These are phyloP conservation scores for Suricata suricatta DNA, from an alignment of 2,113 vertebrate species.

Conservation along the genomic window DNA sequence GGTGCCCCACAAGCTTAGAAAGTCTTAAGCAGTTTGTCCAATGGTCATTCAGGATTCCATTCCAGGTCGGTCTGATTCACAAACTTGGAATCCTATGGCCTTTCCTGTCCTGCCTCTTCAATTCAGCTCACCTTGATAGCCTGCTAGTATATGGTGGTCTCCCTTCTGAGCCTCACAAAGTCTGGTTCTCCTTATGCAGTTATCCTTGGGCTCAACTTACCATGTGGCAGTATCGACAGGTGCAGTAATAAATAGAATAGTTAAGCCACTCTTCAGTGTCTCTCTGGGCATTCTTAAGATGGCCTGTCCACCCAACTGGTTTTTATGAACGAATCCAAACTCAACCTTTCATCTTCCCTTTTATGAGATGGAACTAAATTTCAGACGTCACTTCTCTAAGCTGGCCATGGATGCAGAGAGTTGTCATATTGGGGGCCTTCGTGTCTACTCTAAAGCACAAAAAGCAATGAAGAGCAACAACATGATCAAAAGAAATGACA, in stretches of 20 bases:
- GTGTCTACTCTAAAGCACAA: neutral
- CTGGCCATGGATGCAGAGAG: neutral
- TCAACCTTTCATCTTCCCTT: neutral
- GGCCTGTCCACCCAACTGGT: neutral
- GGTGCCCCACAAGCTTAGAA: neutral
- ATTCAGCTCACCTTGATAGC: neutral
- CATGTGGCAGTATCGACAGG: no score
- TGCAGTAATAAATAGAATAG: neutral
- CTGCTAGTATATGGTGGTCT: neutral
- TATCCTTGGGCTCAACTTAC: neutral
- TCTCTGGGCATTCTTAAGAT: neutral
- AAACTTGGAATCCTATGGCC: neutral
- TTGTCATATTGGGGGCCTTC: neutral
- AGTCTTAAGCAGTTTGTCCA: neutral
- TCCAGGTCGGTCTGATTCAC: neutral
- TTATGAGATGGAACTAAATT: neutral
- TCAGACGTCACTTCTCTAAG: neutral
- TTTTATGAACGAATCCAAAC: conserved; percentile 5
- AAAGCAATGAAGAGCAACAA: neutral
- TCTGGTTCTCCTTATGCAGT: neutral
- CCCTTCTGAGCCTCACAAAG: neutral
- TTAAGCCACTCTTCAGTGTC: neutral
- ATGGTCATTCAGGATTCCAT: neutral
- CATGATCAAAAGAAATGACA: conserved; percentile 14
- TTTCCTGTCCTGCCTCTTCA: neutral